phyloP scores from a whole-genome alignment of 2,888 invertebrate species.

The Rotaria sp. region DNA sequence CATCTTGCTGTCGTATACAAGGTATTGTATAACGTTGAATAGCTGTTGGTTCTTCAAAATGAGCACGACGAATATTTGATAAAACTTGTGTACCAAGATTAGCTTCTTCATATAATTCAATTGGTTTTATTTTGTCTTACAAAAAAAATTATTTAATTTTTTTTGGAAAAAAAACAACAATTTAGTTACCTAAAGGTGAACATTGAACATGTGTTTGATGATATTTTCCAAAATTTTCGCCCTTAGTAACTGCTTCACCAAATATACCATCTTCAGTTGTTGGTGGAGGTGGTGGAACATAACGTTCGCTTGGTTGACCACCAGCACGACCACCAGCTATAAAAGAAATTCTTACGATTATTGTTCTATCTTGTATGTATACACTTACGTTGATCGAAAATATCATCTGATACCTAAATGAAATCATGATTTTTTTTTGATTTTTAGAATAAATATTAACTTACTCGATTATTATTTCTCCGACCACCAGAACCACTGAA shows the following conservation, averaged over 20 bases:
- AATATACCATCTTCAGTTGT: neutral
- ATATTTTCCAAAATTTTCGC: slow-evolving; percentile 19
- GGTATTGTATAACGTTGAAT: slow-evolving; percentile 36
- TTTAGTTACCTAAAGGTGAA: neutral
- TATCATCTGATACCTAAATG: neutral
- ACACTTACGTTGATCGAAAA: neutral
- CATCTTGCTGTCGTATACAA: slow-evolving; percentile 25
- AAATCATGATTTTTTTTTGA: neutral
- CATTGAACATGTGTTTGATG: neutral
- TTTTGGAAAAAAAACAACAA: neutral
- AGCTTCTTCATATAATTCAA: slow-evolving; percentile 32
- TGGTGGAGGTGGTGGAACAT: slow-evolving; percentile 7
- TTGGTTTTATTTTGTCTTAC: slow-evolving; percentile 15
- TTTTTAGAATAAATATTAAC: neutral
- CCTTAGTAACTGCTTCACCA: neutral
- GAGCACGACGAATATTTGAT: slow-evolving; percentile 32
- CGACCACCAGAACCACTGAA: neutral
- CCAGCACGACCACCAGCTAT: neutral
- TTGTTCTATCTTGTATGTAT: neutral
- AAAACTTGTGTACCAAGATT: slow-evolving; percentile 26
- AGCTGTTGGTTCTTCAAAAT: slow-evolving; percentile 36
- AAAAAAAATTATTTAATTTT: neutral
- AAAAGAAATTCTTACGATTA: too few species aligned
- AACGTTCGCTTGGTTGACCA: neutral
- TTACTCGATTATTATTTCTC: neutral